Evolutionary conservation across 1,140 invertebrate genomes (phyloP).

Genomic region (Gryon sp.): DNA sequence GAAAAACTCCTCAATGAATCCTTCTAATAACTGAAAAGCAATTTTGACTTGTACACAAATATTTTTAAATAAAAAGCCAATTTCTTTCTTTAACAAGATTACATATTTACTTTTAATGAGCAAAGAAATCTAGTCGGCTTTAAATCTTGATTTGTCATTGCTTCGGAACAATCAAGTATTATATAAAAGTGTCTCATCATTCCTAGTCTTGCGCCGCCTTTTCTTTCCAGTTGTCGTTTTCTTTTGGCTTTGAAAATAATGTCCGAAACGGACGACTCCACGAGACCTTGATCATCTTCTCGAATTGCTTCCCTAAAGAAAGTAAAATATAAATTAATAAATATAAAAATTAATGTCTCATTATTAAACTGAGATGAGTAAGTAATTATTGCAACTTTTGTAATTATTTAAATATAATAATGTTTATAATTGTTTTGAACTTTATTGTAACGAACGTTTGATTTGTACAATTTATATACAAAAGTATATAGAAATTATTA

Average conservation of each 20-base stretch:
- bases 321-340: constrained; percentile 1
- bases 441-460: too few relatives aligned
- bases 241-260: constrained; percentile 94
- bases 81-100: too few relatives aligned
- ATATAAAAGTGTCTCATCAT: constrained; percentile 98
- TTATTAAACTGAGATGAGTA: too few relatives aligned
- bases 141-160: constrained; percentile 96
- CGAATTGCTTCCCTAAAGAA: constrained; percentile 93
- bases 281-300: constrained; percentile 95
- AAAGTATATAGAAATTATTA: constrained; percentile 1
- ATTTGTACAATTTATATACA: constrained; percentile 3
- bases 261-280: constrained; percentile 93
- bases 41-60: too few relatives aligned
- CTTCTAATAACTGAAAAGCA: constrained; percentile 88
- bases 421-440: too few relatives aligned
- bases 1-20: constrained; percentile 97
- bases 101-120: constrained; percentile 92
- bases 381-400: too few relatives aligned
- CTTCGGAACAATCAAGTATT: constrained; percentile 94
- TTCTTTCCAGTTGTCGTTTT: constrained; percentile 86
- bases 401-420: neutral
- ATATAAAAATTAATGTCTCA: neutral
- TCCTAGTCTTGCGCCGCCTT: constrained; percentile 89
- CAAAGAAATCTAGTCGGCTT: constrained; percentile 96
- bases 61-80: too few relatives aligned